Base-by-base conservation (phyloP, 2,797 vertebrate species). In the Podarcis siculus region DNA sequence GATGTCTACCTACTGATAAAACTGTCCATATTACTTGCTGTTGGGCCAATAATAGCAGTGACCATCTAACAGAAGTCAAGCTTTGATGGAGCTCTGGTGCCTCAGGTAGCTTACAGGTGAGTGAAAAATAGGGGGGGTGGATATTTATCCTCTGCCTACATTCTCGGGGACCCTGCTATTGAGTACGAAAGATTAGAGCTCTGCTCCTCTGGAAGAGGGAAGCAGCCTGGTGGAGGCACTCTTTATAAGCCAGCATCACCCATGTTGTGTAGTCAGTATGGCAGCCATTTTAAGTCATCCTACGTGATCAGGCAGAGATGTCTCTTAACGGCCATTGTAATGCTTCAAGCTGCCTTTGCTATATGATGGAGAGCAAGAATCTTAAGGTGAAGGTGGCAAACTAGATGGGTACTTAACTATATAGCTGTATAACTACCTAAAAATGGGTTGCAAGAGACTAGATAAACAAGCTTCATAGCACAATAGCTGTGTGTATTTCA, bases 201-300 rank as follows among this genome's bases (percentile, higher is more conserved):
- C 9, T 12, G 2, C 19, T 25, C 45, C 19, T 5, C n/a, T 23
- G 78, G 21, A 58, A 79, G 78, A 23, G 19, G 78, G 49, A 79
- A 35, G 10, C 32, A 1, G 10, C 15, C 49, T 32, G 13, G 61
- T 4, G 2, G 49, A 25, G 0, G 32, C 5, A 17, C 32, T 66
- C 35, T 39, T 35, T 2, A 23, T 21, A 37, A 66, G 79, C 32
- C 9, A n/a, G 66, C 12, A 19, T 83, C 82, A 25, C 67, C 82
- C 49, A 61, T 84, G 71, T 39, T 69, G 3, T 0, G 79, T 66
- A 0, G 1, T 71, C 5, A 79, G 7, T 23, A 1, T 39, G 88
- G 95, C 92, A 94, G 95, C 95, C 93, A 93, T 94, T 91, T 94
- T 82, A 88, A 87, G 81, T 1, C 25, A 0, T 0, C 0, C 30